phyloP scores from a whole-genome alignment of 2,888 invertebrate genomes.

The Mimas tiliae region DNA sequence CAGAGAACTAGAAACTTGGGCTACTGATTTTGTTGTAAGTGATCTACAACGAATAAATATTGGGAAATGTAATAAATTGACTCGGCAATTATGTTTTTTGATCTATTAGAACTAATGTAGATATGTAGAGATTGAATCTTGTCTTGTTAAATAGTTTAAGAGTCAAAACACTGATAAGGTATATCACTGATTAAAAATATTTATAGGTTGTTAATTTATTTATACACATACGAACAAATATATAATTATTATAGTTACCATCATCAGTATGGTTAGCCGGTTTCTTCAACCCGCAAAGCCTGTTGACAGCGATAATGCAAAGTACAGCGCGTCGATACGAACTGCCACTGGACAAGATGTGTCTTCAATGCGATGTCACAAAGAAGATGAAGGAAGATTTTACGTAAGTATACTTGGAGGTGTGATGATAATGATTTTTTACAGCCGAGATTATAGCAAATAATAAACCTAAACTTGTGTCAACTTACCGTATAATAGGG shows the following conservation, averaged over 20 bases:
- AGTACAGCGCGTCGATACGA: conserved; percentile 96
- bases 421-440: not conserved
- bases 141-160: no score
- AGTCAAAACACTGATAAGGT: no score
- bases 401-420: conserved; percentile 83
- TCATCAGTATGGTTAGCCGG: conserved; percentile 98
- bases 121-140: no score
- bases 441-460: no score
- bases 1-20: conserved; percentile 96
- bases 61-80: no score
- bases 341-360: conserved; percentile 98
- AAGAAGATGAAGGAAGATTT: conserved; percentile 98
- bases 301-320: conserved; percentile 99
- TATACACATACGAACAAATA: not conserved
- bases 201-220: not conserved
- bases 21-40: conserved; percentile 95
- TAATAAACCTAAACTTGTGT: no score
- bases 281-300: conserved; percentile 99
- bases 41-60: no score
- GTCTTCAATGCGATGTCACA: conserved; percentile 97
- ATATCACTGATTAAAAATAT: no score
- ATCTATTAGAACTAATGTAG: no score
- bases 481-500: no score
- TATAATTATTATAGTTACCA: conserved; percentile 87
- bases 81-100: no score